Conservation (phyloP, 2,797 vertebrate genomes). For the Echiichthys vipera region DNA sequence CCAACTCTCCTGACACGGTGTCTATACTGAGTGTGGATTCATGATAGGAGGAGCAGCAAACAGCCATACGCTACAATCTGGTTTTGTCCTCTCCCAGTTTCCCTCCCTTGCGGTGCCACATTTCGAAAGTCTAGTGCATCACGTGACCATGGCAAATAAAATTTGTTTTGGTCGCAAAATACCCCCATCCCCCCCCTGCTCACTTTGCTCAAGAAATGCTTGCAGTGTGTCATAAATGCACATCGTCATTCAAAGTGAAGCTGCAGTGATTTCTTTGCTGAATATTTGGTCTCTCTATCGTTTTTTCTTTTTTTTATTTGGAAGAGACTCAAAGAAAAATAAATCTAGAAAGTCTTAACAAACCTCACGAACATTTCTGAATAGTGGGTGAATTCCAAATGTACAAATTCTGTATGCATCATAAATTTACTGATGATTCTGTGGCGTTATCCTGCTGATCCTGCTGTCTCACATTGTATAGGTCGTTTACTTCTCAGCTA, state of each 20-base stretch:
- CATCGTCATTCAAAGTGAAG: constrained; percentile 32
- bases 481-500: constrained; percentile 99
- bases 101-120: constrained; percentile 60
- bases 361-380: constrained; percentile 24
- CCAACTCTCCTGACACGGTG: constrained; percentile 65
- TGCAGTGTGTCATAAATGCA: constrained; percentile 38
- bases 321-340: constrained; percentile 1
- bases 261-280: constrained; percentile 27
- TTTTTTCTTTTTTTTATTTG: not conserved
- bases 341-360: constrained; percentile 15
- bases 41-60: constrained; percentile 74
- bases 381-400: constrained; percentile 12
- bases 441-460: constrained; percentile 36
- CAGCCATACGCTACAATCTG: constrained; percentile 58
- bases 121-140: constrained; percentile 62
- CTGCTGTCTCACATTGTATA: constrained; percentile 69
- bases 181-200: constrained; percentile 20
- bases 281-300: constrained; percentile 8
- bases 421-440: constrained; percentile 5
- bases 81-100: constrained; percentile 57
- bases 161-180: constrained; percentile 68
- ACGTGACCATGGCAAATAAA: constrained; percentile 73
- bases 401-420: constrained; percentile 6
- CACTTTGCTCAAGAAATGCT: constrained; percentile 39
- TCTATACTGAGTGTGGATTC: constrained; percentile 67